Percentiles rank a stretch among this genome's conserved stretches.
Conservation (phyloP, 2,888 invertebrate genomes). For the Periphyllus acericola region DNA sequence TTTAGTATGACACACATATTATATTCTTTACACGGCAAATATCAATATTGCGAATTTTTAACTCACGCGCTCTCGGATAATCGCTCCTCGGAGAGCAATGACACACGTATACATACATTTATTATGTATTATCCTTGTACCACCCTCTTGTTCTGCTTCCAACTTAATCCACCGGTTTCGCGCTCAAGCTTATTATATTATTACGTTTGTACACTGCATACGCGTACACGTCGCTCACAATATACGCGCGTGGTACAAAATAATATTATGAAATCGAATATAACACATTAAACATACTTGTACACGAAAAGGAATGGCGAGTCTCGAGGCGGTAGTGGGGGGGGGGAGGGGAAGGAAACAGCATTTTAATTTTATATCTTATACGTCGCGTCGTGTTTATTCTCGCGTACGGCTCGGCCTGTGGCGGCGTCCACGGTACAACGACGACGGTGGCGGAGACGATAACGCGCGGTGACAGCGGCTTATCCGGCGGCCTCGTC, state of each 20-base stretch:
- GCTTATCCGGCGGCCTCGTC: conserved; percentile 32
- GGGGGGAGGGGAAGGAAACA: not conserved
- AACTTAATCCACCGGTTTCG: conserved; percentile 1
- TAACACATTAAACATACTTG: not conserved
- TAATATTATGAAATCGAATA: not conserved
- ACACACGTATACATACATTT: too few relatives aligned
- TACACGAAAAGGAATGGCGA: not conserved
- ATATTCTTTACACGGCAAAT: too few relatives aligned
- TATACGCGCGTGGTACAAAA: not conserved
- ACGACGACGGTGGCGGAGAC: not conserved
- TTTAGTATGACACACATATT: too few relatives aligned
- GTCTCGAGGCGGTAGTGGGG: too few relatives aligned
- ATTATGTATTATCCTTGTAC: not conserved
- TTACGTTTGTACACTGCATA: too few relatives aligned
- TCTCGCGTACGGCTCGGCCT: conserved; percentile 18
- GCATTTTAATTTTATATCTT: not conserved
- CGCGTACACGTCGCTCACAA: not conserved
- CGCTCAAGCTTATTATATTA: not conserved
- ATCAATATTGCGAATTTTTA: too few relatives aligned
- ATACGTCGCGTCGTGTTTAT: conserved; percentile 17
- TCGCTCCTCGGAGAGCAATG: too few relatives aligned
- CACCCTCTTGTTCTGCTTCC: not conserved
- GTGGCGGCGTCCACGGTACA: conserved; percentile 17
- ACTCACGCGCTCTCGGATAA: too few relatives aligned
- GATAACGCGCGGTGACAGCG: conserved; percentile 56